These are phyloP conservation scores for Panthera uncia DNA, from an alignment of 2,113 vertebrate species.

Conservation along the genomic window DNA sequence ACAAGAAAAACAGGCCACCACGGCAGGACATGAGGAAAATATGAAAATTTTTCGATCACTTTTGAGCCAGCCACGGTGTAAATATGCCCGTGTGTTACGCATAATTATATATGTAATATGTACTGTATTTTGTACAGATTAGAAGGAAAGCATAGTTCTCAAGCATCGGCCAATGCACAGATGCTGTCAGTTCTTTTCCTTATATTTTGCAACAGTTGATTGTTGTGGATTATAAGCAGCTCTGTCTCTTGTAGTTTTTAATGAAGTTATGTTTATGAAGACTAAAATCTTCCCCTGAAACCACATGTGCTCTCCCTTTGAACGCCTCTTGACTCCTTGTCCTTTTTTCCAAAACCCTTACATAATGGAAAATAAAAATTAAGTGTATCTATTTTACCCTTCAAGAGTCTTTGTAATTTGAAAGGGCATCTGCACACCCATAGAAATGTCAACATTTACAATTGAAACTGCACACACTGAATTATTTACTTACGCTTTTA, in stretches of 20 bases:
- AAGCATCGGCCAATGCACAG: not conserved
- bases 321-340: not conserved
- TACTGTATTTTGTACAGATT: not conserved
- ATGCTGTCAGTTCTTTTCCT: not conserved
- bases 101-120: not conserved
- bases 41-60: not conserved
- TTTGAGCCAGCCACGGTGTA: not conserved
- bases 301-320: not conserved
- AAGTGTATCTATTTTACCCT: slow-evolving; percentile 34
- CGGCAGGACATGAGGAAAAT: slow-evolving; percentile 1
- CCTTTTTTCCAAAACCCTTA: not conserved
- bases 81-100: not conserved
- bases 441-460: not conserved
- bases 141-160: slow-evolving; percentile 28
- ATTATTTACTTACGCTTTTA: slow-evolving; percentile 34
- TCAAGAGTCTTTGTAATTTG: slow-evolving; percentile 59
- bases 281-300: slow-evolving; percentile 10
- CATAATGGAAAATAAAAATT: slow-evolving; percentile 53
- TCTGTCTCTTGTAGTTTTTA: slow-evolving; percentile 15
- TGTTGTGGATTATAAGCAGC: not conserved
- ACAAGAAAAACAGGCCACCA: not conserved
- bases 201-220: not conserved
- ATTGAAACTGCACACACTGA: not conserved
- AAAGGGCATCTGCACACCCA: not conserved
- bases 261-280: not conserved